Percentiles rank a stretch among this genome's conserved stretches.
phyloP scores from a whole-genome alignment of 1,140 invertebrate genomes.

The Vanessa atalanta region DNA sequence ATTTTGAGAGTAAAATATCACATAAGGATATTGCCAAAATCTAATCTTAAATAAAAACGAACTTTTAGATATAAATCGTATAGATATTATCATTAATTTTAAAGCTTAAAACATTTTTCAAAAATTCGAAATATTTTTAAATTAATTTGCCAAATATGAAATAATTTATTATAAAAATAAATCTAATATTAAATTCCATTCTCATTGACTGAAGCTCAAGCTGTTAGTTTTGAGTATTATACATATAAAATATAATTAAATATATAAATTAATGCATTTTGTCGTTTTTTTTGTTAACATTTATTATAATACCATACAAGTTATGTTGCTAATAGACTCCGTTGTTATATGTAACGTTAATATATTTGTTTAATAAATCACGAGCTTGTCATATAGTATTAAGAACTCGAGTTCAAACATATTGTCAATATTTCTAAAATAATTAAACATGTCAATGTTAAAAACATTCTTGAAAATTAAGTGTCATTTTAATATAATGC shows the following conservation, averaged over 20 bases:
- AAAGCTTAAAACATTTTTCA: slow-evolving; percentile 19
- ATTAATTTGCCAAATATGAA: slow-evolving; percentile 11
- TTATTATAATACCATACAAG: slow-evolving; percentile 31
- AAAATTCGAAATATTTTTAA: slow-evolving; percentile 4
- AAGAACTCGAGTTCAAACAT: slow-evolving; percentile 62
- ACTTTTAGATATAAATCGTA: slow-evolving; percentile 40
- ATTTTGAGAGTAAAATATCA: slow-evolving; percentile 76
- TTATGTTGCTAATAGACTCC: slow-evolving; percentile 33
- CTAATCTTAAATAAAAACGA: slow-evolving; percentile 56
- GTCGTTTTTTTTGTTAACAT: slow-evolving; percentile 15
- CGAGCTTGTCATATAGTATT: slow-evolving; percentile 73
- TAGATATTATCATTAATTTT: slow-evolving; percentile 28
- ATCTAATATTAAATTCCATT: slow-evolving; percentile 11
- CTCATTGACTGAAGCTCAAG: slow-evolving; percentile 12
- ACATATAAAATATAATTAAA: background rate
- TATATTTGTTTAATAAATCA: slow-evolving; percentile 50
- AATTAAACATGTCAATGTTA: slow-evolving; percentile 42
- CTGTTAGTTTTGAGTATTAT: background rate
- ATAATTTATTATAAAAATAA: slow-evolving; percentile 7
- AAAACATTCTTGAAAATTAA: slow-evolving; percentile 38
- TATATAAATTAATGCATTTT: background rate
- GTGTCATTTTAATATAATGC: slow-evolving; percentile 9
- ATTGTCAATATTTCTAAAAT: slow-evolving; percentile 71
- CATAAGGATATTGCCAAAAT: slow-evolving; percentile 68
- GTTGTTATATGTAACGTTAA: slow-evolving; percentile 36